A percentile compares a stretch with the other conserved stretches of the same genome.
These are phyloP conservation scores for Hetaerina titia DNA, from an alignment of 2,888 invertebrate species.

Conservation along the genomic window DNA sequence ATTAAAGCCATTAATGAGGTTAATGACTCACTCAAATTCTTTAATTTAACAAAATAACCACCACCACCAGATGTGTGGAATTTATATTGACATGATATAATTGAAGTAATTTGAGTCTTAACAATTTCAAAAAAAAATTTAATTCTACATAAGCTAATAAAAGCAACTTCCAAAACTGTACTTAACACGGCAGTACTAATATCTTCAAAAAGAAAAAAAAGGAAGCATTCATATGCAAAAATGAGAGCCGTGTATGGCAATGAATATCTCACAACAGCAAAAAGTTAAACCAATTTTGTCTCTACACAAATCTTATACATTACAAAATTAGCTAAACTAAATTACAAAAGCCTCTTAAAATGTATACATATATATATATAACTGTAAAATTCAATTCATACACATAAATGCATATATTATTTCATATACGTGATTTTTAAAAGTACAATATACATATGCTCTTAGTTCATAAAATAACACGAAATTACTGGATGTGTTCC, in stretches of 20 bases:
- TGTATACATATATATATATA: neutral
- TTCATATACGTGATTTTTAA: too few species aligned
- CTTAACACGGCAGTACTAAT: neutral
- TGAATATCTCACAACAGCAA: neutral
- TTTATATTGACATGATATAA: neutral
- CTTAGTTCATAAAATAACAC: neutral
- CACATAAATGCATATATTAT: neutral
- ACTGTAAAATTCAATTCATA: too few species aligned
- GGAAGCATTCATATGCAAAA: neutral
- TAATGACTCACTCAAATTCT: too few species aligned
- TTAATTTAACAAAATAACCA: neutral
- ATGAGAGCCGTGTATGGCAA: neutral
- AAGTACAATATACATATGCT: neutral
- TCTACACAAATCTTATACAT: neutral
- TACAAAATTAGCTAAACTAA: neutral
- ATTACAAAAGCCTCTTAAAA: neutral
- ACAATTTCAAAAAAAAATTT: neutral
- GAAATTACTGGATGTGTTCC: neutral
- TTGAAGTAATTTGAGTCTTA: neutral
- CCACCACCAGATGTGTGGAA: neutral
- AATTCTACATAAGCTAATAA: neutral
- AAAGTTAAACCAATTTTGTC: neutral
- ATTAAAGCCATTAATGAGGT: neutral
- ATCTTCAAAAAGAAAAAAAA: neutral
- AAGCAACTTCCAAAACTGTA: neutral